Conservation (phyloP, 1,140 invertebrate species). For the Drosophila lacertosa region DNA sequence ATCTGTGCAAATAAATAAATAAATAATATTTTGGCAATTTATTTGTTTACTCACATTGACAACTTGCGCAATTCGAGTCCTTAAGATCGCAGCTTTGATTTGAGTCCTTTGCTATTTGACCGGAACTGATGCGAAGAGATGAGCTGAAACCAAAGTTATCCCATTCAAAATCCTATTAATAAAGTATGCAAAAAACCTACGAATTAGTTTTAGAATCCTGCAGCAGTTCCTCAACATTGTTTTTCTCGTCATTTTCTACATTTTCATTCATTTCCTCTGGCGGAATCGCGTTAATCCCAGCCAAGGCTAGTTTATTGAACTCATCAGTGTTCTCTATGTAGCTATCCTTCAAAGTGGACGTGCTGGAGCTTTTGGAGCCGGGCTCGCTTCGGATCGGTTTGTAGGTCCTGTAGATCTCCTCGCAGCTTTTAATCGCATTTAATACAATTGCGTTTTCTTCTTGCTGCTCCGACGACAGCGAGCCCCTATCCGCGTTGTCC, state of each 20-base stretch:
- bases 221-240: no score
- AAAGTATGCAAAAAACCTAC: no score
- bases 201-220: no score
- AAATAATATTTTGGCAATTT: no score
- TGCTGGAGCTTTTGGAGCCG: neutral
- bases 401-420: conserved; percentile 39
- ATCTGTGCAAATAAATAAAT: no score
- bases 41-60: conserved; percentile 4
- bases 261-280: no score
- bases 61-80: neutral
- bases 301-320: neutral
- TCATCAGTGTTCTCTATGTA: neutral
- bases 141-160: neutral
- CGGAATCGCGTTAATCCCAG: neutral
- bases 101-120: neutral
- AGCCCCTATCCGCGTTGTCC: conserved; percentile 3
- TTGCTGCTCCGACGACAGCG: conserved; percentile 8
- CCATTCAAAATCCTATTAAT: no score
- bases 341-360: conserved; percentile 2
- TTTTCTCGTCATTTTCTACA: neutral
- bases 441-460: conserved; percentile 1
- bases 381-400: neutral
- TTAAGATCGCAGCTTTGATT: neutral
- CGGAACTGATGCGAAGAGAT: conserved; percentile 23
- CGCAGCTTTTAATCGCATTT: conserved; percentile 21